Conservation (phyloP, 2,113 vertebrate genomes). For the Picathartes gymnocephalus region DNA sequence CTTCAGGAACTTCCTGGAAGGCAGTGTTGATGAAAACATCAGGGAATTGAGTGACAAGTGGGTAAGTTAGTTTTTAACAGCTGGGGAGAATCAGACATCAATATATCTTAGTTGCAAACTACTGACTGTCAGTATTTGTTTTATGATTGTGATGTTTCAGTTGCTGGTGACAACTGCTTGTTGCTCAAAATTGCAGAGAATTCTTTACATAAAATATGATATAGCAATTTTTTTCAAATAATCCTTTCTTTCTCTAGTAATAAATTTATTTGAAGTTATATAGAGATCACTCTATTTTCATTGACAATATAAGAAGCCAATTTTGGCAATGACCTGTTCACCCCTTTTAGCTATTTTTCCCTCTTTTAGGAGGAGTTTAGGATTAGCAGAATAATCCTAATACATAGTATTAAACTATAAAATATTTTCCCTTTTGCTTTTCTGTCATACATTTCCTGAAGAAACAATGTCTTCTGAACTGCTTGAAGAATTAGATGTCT, state of each 20-base stretch:
- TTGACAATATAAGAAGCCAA: not conserved
- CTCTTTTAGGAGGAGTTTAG: not conserved
- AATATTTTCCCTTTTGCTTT: not conserved
- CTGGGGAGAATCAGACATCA: not conserved
- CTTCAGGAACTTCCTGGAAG: not conserved
- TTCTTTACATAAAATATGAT: not conserved
- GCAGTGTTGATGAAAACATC: not conserved
- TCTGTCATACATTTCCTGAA: not conserved
- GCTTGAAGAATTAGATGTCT: not conserved
- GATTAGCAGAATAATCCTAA: not conserved
- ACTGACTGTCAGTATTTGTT: slow-evolving; percentile 5
- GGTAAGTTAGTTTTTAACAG: not conserved
- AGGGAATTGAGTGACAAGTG: not conserved
- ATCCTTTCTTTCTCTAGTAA: not conserved
- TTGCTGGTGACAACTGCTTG: not conserved
- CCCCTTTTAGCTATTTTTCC: not conserved
- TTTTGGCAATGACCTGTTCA: not conserved
- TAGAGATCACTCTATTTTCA: not conserved
- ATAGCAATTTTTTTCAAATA: not conserved
- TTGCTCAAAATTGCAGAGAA: not conserved
- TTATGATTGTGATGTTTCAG: not conserved
- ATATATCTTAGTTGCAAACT: not conserved
- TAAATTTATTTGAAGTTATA: not conserved
- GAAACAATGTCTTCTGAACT: not conserved
- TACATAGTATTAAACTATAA: not conserved